A percentile compares a stretch with the other conserved stretches of the same genome.
Conservation (phyloP, 2,888 invertebrate species). For the Tuta absoluta region DNA sequence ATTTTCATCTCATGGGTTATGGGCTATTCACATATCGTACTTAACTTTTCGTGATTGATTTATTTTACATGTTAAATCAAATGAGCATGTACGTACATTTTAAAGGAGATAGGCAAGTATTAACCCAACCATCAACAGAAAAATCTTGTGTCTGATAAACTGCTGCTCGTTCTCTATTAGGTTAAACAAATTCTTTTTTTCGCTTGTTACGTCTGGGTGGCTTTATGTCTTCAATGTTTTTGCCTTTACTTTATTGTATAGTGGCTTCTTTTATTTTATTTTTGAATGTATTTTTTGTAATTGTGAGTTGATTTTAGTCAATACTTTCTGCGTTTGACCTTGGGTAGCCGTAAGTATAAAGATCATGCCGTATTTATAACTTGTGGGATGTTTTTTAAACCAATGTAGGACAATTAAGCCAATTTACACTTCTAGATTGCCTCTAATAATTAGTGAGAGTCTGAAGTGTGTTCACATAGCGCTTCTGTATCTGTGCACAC, state of each 20-base stretch:
- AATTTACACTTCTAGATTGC: conserved; percentile 37
- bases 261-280: background rate
- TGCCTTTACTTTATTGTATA: conserved; percentile 22
- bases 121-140: conserved; percentile 36
- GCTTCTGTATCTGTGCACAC: conserved; percentile 11
- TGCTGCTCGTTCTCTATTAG: conserved; percentile 60
- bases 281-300: background rate
- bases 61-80: no score
- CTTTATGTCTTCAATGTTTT: conserved; percentile 59
- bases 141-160: conserved; percentile 73
- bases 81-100: no score
- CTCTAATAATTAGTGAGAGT: conserved; percentile 5
- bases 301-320: background rate
- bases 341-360: no score
- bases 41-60: no score
- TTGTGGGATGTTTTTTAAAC: no score
- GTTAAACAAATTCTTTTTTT: conserved; percentile 73
- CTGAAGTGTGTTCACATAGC: conserved; percentile 6
- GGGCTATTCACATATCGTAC: no score
- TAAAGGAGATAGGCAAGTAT: no score
- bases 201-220: conserved; percentile 74
- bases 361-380: background rate
- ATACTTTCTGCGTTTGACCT: background rate
- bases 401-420: conserved; percentile 4
- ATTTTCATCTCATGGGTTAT: no score